Base-by-base conservation (phyloP, 1,140 invertebrate genomes). In the Drosophila nigrodunni region DNA sequence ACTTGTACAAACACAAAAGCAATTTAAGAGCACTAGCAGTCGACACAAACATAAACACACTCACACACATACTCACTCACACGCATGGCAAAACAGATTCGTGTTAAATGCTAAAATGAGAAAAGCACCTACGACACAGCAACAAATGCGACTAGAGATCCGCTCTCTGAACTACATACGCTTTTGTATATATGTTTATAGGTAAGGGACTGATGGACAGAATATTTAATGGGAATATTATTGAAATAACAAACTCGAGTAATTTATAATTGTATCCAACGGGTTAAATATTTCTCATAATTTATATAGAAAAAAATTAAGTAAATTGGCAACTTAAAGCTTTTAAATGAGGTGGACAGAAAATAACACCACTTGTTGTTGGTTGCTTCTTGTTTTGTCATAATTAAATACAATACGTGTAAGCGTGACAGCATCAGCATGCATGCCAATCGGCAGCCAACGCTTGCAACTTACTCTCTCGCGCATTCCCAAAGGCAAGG, bases 301-400 rank as follows among this genome's bases (percentile, higher is more conserved):
- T 11, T 9, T 55, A 18, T 7, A 37, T 15, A 11, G 15, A 35
- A 15, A 18, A 55, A n/a, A 35, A 18, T 47, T 18, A 47, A 9
- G 13, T 75, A 54, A 81, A 81, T 86, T 85, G 78, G 67, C 78
- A 85, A 70, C 58, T 60, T 70, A 46, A 72, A 67, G 54, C 46
- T 52, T 35, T 70, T 35, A 61, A 57, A 55, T 37, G 18, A 76
- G 59, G 72, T 68, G 75, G 65, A 72, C 60, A 78, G 65, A 88
- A 86, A 83, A 87, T 64, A 82, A 76, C 74, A 80, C 80, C 83
- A 87, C 83, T 82, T 88, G 83, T 87, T 86, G 76, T 86, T 82
- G 72, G 15, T 49, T 70, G 73, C 59, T 70, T 75, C 54, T 69
- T 70, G 44, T 70, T 68, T 70, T 70, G 78, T 67, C 73, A 74